Base-by-base conservation (phyloP, 2,113 vertebrate species). In the Lagopus muta region DNA sequence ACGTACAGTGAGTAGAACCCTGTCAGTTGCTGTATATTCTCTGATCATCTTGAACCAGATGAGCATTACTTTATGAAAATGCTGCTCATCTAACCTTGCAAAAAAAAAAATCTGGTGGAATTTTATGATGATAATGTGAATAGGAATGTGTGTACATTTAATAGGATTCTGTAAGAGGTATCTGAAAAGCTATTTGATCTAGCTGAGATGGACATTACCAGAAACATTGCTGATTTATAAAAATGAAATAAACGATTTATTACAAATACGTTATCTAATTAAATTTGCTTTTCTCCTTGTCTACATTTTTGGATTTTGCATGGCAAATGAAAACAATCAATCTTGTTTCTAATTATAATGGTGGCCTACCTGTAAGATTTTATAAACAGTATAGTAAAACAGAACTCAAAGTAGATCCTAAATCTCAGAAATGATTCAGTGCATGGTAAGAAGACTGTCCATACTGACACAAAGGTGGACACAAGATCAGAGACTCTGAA, bases 401-500 rank as follows among this genome's bases (percentile, higher is more conserved):
- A 73, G 0, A 0, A 16, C 1, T 54, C 32, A n/a, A 11, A 42
- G 36, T 32, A 47, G 54, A 58, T 76, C 19, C 38, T 43, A 76
- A 82, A 82, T 73, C 30, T 60, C 43, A 65, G 32, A 92, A 88
- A 55, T 30, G 6, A 13, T 86, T 81, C 54, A 61, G 57, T 21
- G 47, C 2, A 1, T 58, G 74, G 30, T 48, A 71, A 77, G 36
- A 66, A 20, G 18, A 45, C 18, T 81, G 32, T 2, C 42, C 10
- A 38, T 43, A 5, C 16, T 71, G 42, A 74, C 15, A 13, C 19
- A 85, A 73, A 80, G 67, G 32, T 82, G 38, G 10, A 11, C 13
- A 34, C 19, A 60, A 76, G 60, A 77, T 80, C 40, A 85, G 48
- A 13, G 24, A 83, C 81, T 90, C 78, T 69, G 87, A 75, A 89